Conservation (phyloP, 1,140 invertebrate species). For the Xylocopa sonorina region DNA sequence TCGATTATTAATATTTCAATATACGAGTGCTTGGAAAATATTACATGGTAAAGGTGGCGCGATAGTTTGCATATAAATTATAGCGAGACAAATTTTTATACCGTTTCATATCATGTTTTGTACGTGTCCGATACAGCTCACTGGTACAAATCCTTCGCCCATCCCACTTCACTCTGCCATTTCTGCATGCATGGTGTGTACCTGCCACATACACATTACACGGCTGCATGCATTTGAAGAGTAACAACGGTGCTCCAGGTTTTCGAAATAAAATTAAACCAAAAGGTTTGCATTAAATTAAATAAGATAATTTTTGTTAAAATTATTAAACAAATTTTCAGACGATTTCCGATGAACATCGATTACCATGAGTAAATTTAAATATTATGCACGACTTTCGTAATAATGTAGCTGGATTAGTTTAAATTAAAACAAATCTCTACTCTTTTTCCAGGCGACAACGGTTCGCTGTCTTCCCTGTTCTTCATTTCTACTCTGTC, state of each 20-base stretch:
- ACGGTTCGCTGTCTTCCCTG: background rate
- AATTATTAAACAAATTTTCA: background rate
- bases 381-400: background rate
- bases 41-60: background rate
- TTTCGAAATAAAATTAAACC: background rate
- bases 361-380: background rate
- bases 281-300: background rate
- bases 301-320: background rate
- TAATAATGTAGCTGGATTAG: background rate
- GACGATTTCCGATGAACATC: background rate
- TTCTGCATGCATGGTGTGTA: background rate
- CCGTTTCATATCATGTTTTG: background rate
- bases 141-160: background rate
- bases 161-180: background rate
- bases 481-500: background rate
- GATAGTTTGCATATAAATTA: background rate
- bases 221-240: background rate
- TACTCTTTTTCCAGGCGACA: slow-evolving; percentile 6
- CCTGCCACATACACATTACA: background rate
- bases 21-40: background rate
- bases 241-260: background rate
- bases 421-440: background rate
- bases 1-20: background rate
- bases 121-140: background rate
- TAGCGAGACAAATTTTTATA: background rate